A percentile compares a stretch with the other conserved stretches of the same genome.
These are phyloP conservation scores for Hetaerina titia DNA, from an alignment of 2,888 invertebrate genomes.

Conservation along the genomic window DNA sequence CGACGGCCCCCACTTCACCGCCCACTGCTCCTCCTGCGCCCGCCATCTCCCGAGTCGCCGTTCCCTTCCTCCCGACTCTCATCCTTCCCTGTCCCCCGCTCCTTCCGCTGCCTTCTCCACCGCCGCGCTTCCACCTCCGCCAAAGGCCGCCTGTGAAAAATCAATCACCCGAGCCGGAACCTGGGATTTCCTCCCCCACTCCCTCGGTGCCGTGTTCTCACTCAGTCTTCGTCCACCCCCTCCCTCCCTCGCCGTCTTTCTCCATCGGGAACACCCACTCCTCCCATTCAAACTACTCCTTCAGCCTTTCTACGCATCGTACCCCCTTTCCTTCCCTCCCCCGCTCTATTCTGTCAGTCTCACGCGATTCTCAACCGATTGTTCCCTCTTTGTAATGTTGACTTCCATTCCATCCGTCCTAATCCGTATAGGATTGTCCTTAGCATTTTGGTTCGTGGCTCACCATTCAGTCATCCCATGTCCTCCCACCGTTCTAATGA, in stretches of 20 bases:
- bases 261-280: not conserved
- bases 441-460: not conserved
- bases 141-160: slow-evolving; percentile 46
- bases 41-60: not conserved
- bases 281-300: not conserved
- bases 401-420: not conserved
- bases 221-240: not conserved
- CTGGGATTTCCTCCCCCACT: not conserved
- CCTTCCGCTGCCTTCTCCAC: not conserved
- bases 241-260: not conserved
- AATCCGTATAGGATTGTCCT: not conserved
- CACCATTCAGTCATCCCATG: not conserved
- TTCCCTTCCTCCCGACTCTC: not conserved
- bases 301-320: too few species aligned
- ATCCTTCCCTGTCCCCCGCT: not conserved
- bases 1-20: not conserved
- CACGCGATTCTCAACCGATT: too few species aligned
- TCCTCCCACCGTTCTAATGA: not conserved
- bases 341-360: too few species aligned
- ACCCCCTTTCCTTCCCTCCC: too few species aligned
- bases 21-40: not conserved
- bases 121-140: not conserved
- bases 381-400: too few species aligned
- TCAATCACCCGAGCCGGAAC: slow-evolving; percentile 50
- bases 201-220: not conserved